Evolutionary conservation across 1,140 invertebrate species (phyloP).

Genomic region (Drosophila sulfurigaster): DNA sequence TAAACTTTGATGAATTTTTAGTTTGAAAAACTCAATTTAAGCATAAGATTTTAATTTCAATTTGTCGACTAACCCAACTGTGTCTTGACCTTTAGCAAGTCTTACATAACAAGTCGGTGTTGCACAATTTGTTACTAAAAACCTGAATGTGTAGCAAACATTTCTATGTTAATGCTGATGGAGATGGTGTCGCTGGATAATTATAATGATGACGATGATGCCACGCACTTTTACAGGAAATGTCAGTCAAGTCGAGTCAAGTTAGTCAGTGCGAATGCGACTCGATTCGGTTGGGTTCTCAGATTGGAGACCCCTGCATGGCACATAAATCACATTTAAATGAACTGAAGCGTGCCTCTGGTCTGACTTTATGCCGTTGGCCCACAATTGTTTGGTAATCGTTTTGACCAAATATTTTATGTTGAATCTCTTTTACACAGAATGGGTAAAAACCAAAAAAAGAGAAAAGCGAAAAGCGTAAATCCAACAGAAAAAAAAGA

Average conservation of each 20-base stretch:
- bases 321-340: conserved; percentile 61
- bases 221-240: conserved; percentile 54
- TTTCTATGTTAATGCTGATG: background rate
- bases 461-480: background rate
- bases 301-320: conserved; percentile 9
- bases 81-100: background rate
- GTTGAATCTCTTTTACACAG: conserved; percentile 11
- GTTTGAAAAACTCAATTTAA: background rate
- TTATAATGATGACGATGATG: conserved; percentile 17
- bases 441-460: background rate
- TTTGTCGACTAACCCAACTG: no score
- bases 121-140: no score
- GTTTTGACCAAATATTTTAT: conserved; percentile 40
- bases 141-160: no score
- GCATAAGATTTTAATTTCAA: no score
- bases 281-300: conserved; percentile 21
- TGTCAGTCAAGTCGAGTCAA: conserved; percentile 36
- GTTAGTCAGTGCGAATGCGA: background rate
- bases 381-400: conserved; percentile 50
- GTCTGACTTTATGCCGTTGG: conserved; percentile 37
- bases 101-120: background rate
- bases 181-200: conserved; percentile 13
- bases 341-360: conserved; percentile 56
- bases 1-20: background rate
- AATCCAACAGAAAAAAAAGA: background rate